Evolutionary conservation across 2,888 invertebrate species (phyloP), one percentile per base, ranked within the genome.

Genomic region (Patella caerulea): DNA sequence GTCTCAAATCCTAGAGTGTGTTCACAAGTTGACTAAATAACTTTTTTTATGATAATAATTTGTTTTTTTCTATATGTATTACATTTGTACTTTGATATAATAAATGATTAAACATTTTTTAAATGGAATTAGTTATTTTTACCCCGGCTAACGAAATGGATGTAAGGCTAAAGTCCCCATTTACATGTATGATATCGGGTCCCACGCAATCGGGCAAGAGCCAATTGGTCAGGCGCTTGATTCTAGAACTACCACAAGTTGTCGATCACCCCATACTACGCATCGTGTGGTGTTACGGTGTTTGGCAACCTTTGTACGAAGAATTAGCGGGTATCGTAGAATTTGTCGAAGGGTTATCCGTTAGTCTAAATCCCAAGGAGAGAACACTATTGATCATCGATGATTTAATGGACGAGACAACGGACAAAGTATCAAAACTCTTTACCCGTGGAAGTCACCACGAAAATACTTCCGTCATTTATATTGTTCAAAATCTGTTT

Each of bases 371-470:
- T 12, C 19, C 5, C 5, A n/a, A 17, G 7, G 65, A 52, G 45
- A 34, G 52, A 2, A 59, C 45, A 45, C 52, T 76, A 45, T 19
- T 76, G 3, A 52, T 76, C 14, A 9, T 76, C 5, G 76, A 72
- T 72, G 76, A 76, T 53, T 24, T 76, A 9, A 76, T 76, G 76
- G 53, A 17, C 52, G 72, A 76, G 34, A 59, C 76, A 17, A 59
- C 55, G 3, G 71, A 55, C 0, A 29, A 56, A 45, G 59, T 76
- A 9, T 52, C 76, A 2, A n/a, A 76, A 19, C 71, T 76, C 24
- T 76, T 76, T 71, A 76, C 76, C 5, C 72, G 72, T 34, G 76
- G 72, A 2, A 59, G 59, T 29, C 76, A 76, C 19, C 76, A 76
- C 72, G 11, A 69, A 17, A 76, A 72, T 29, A 24, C 24, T 24